Evolutionary conservation across 2,888 invertebrate genomes (phyloP).

Genomic region (Hydraecia micacea): DNA sequence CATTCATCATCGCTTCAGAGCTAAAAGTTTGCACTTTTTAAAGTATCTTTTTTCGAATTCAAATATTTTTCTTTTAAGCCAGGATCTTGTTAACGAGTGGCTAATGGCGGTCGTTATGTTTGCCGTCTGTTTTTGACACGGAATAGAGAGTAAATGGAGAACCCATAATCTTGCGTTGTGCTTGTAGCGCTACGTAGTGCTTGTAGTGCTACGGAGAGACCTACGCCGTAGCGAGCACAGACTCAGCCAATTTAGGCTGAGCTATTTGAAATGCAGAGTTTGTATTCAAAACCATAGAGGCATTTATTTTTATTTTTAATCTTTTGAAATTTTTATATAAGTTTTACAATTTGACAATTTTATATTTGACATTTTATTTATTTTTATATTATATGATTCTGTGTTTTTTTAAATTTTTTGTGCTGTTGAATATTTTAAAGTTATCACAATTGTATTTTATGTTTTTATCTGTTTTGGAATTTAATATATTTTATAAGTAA

Average conservation of each 20-base stretch:
- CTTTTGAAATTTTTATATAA: no score
- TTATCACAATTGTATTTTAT: no score
- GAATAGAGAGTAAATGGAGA: constrained; percentile 26
- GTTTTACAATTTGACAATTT: no score
- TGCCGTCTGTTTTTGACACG: constrained; percentile 44
- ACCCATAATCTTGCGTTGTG: no score
- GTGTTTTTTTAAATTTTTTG: no score
- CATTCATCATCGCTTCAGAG: constrained; percentile 44
- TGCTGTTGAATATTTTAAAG: no score
- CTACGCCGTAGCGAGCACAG: background rate
- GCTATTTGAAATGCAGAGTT: background rate
- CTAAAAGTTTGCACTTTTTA: constrained; percentile 42
- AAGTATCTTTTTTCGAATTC: constrained; percentile 48
- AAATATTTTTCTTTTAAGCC: constrained; percentile 64
- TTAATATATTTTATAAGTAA: no score
- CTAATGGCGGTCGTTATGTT: constrained; percentile 70
- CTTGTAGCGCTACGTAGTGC: background rate
- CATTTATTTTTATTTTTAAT: no score
- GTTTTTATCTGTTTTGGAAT: no score
- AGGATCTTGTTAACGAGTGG: constrained; percentile 68
- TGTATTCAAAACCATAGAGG: background rate
- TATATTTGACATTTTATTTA: no score
- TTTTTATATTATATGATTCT: no score
- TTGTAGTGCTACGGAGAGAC: background rate
- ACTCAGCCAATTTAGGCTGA: background rate